These are phyloP conservation scores for Sphecodes monilicornis DNA, from an alignment of 2,888 invertebrate species.

Conservation along the genomic window DNA sequence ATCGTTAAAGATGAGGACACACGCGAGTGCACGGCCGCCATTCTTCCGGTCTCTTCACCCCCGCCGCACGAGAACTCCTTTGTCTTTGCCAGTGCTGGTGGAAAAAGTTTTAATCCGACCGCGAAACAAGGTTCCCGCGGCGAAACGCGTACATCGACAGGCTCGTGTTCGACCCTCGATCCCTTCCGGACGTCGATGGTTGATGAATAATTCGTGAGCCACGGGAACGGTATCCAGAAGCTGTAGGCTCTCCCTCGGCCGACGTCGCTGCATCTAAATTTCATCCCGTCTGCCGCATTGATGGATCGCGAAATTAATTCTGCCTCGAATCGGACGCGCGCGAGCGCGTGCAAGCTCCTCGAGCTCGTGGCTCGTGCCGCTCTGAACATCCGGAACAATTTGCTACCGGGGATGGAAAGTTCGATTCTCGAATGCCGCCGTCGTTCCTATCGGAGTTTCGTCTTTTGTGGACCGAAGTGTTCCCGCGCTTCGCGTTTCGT, in stretches of 20 bases:
- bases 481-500: background rate
- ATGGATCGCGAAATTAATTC: conserved; percentile 2
- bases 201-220: conserved; percentile 8
- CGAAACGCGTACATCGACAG: background rate
- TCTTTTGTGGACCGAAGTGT: background rate
- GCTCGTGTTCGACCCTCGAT: background rate
- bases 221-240: background rate
- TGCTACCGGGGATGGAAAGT: background rate
- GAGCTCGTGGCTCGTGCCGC: background rate
- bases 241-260: background rate
- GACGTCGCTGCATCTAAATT: conserved; percentile 4
- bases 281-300: conserved; percentile 1
- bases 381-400: background rate
- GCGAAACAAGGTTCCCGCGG: background rate
- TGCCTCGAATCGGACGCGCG: background rate
- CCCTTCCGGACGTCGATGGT: conserved; percentile 3
- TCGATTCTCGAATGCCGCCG: background rate
- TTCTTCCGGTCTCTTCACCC: background rate
- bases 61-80: background rate
- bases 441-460: background rate
- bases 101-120: background rate
- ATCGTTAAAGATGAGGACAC: background rate
- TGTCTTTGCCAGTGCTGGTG: background rate
- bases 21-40: background rate
- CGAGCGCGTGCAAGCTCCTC: background rate